Conservation (phyloP, 2,113 vertebrate species). For the Cygnus atratus region DNA sequence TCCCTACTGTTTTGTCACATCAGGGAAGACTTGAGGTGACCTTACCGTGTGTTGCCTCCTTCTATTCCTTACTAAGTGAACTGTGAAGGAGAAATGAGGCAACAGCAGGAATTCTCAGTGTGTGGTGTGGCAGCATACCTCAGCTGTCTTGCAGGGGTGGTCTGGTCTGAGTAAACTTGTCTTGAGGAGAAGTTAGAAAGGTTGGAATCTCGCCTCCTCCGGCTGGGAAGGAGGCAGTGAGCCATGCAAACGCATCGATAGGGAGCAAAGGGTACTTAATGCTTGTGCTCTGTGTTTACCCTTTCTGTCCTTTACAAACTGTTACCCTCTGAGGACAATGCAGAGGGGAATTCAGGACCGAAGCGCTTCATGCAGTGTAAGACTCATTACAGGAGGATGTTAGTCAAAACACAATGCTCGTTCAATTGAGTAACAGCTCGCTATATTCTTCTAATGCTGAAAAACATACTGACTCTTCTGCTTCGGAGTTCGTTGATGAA, state of each 20-base stretch:
- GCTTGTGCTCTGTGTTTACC: background rate
- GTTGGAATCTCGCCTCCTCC: background rate
- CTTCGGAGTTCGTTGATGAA: background rate
- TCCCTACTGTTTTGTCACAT: background rate
- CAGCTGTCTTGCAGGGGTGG: no score
- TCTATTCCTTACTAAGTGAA: background rate
- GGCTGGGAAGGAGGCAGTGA: background rate
- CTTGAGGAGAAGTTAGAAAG: background rate
- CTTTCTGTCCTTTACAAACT: background rate
- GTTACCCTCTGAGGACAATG: background rate
- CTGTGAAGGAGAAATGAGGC: background rate
- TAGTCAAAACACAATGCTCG: background rate
- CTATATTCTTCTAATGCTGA: background rate
- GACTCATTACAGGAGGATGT: background rate
- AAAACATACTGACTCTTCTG: fast-evolving
- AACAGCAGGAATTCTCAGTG: no score
- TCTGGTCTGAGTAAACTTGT: background rate
- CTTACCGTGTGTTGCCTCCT: background rate
- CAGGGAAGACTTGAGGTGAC: background rate
- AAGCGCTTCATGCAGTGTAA: background rate
- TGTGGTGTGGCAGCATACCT: background rate
- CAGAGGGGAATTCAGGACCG: background rate
- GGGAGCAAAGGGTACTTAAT: background rate
- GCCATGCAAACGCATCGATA: background rate
- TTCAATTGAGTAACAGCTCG: background rate